Evolutionary conservation across 1,140 invertebrate genomes (phyloP).

Genomic region (Temnothorax longispinosus): DNA sequence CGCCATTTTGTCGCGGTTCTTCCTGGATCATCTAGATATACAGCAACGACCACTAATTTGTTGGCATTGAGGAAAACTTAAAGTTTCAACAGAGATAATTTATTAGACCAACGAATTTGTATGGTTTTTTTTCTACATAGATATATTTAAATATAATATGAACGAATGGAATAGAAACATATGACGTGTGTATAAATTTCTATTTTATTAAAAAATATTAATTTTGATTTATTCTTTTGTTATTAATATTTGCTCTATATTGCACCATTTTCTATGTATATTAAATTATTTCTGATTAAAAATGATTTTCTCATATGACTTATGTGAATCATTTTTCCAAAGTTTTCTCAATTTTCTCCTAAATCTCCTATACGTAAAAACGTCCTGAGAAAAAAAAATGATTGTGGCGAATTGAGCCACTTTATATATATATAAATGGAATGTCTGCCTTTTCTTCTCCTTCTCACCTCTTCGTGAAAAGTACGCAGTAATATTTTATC

Average conservation of each 20-base stretch:
- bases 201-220: background rate
- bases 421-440: constrained; percentile 46
- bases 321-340: background rate
- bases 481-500: constrained; percentile 42
- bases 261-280: background rate
- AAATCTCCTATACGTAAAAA: constrained; percentile 19
- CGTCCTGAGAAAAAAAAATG: constrained; percentile 7
- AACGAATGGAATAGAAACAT: background rate
- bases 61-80: background rate
- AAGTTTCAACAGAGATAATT: background rate
- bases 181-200: background rate
- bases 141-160: constrained; percentile 10
- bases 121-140: background rate
- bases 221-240: background rate
- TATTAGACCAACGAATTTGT: background rate
- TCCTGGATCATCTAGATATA: background rate
- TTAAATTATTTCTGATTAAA: background rate
- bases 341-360: constrained; percentile 3
- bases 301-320: background rate
- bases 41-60: constrained; percentile 3
- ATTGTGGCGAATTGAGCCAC: constrained; percentile 9
- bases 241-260: background rate
- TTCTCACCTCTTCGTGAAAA: background rate
- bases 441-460: constrained; percentile 18
- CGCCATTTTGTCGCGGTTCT: constrained; percentile 54